Base-by-base conservation (phyloP, 2,113 vertebrate genomes). In the Grantiella picta region DNA sequence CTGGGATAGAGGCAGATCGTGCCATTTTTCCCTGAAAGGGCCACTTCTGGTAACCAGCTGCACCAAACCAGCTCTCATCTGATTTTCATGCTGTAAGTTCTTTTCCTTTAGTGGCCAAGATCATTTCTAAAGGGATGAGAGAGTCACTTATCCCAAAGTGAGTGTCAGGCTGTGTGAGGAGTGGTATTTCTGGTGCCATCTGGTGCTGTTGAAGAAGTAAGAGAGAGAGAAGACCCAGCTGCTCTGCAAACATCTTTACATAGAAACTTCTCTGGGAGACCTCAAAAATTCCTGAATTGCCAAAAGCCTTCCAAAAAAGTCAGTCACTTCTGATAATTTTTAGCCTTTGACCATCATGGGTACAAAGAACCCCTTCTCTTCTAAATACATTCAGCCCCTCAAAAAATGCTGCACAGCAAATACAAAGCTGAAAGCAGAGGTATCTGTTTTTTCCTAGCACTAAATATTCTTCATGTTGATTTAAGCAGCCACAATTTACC, bases 291-390 rank as follows among this genome's bases (percentile, higher is more conserved):
- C 24, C 45, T 73, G 15, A 77, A 54, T 73, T 83, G 3, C 5
- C 15, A 33, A 54, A 73, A 45, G 19, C 2, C 78, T 82, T 44
- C 6, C 0, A 40, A 50, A 52, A 52, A 40, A 73, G 10, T 23
- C 0, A 1, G 2, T 25, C 12, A 64, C 21, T 68, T 70, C 45
- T 49, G 38, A 33, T 57, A n/a, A 36, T 65, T 83, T 70, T 20
- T 42, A 52, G 2, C 4, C 5, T 35, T 87, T 66, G 13, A 47
- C 22, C 10, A 53, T 23, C 29, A 36, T 2, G 28, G 12, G 15
- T 76, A 56, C 15, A 56, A 42, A 83, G 38, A 4, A 0, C 2
- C 10, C 17, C 2, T 44, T 2, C 7, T 36, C 3, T 61, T 73
- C 10, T 40, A 40, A 76, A 64, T 2, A 66, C n/a, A 69, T 61